These are phyloP conservation scores for human DNA, from an alignment of 2,113 vertebrate genomes.

Conservation along the genomic window GRCh38 chr1:57881001-57881500, in stretches of 20 bases:
- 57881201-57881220: not conserved
- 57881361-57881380: not conserved
- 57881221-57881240: not conserved
- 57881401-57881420: not conserved
- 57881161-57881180: not conserved
- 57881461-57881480: not conserved
- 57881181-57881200: not conserved
- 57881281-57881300: no score
- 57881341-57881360: not conserved
- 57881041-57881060: not conserved
- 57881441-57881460: not conserved
- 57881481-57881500: slow-evolving; percentile 43
- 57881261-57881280: not conserved
- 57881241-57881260: not conserved
- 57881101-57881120: not conserved
- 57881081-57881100: not conserved
- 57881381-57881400: not conserved
- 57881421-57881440: not conserved
- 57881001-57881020: not conserved
- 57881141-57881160: not conserved
- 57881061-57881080: not conserved
- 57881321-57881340: not conserved
- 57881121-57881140: not conserved
- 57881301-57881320: not conserved
- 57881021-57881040: not conserved